Percentiles rank a stretch among this genome's conserved stretches.
Evolutionary conservation across 1,140 invertebrate genomes (phyloP).

Genomic region (Maniola jurtina): DNA sequence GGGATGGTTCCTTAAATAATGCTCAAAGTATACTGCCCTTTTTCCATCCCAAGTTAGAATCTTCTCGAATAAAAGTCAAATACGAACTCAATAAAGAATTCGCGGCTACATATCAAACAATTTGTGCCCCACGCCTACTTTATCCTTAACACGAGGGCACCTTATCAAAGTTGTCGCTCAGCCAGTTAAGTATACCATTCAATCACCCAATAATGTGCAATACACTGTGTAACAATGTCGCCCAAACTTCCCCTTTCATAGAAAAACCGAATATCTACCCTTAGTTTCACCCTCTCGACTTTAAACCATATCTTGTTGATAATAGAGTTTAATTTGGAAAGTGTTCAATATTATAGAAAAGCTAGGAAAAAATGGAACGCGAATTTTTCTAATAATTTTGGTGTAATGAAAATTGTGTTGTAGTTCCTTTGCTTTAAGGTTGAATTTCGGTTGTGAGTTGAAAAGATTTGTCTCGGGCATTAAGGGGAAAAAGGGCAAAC

Average conservation of each 20-base stretch:
- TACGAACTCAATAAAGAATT: conserved; percentile 27
- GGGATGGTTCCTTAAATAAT: too few species aligned
- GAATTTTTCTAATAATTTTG: conserved; percentile 47
- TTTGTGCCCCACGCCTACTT: conserved; percentile 43
- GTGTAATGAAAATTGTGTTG: conserved; percentile 25
- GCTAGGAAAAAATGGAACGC: conserved; percentile 55
- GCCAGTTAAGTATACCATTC: conserved; percentile 68
- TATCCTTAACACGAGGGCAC: conserved; percentile 60
- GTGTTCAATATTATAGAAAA: conserved; percentile 26
- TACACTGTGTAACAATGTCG: conserved; percentile 76
- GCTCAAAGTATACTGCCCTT: neutral
- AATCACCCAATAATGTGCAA: conserved; percentile 76
- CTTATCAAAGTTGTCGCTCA: conserved; percentile 71
- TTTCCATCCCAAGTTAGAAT: neutral
- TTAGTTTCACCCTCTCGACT: conserved; percentile 18
- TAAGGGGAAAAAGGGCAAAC: conserved; percentile 71
- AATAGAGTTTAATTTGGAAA: conserved; percentile 20
- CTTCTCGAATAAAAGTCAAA: conserved; percentile 16
- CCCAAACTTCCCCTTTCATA: conserved; percentile 48
- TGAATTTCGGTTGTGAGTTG: conserved; percentile 21
- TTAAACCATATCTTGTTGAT: conserved; percentile 15
- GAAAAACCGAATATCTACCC: conserved; percentile 39
- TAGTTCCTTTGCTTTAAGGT: conserved; percentile 22
- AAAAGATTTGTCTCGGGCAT: conserved; percentile 32
- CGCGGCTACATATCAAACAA: conserved; percentile 43